phyloP scores from a whole-genome alignment of 2,113 vertebrate genomes.

The Limnothrissa miodon region DNA sequence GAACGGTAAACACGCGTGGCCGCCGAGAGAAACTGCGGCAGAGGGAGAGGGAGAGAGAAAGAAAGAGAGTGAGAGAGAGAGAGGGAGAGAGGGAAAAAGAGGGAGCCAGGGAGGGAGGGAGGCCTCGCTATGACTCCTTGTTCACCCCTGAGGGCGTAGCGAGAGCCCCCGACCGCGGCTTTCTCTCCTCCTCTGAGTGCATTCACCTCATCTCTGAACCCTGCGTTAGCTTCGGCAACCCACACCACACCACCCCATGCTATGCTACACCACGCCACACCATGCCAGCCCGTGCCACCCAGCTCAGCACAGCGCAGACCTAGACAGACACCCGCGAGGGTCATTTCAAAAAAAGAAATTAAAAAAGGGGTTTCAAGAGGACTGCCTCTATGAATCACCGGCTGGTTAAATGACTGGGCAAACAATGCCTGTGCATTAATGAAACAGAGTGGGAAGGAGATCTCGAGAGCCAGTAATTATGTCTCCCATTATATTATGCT shows the following conservation, averaged over 20 bases:
- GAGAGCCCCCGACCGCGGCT: conserved; percentile 52
- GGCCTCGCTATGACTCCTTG: conserved; percentile 57
- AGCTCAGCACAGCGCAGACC: not conserved
- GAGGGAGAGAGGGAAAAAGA: conserved; percentile 18
- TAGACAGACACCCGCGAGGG: conserved; percentile 56
- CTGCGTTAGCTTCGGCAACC: conserved; percentile 32
- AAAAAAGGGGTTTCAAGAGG: conserved; percentile 58
- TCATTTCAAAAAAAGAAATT: conserved; percentile 71
- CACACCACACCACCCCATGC: conserved; percentile 40
- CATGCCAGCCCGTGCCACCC: conserved; percentile 24
- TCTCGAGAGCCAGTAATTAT: conserved; percentile 2
- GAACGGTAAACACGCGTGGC: conserved; percentile 74
- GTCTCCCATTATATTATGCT: not conserved
- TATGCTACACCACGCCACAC: too few species aligned
- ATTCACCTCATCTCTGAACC: conserved; percentile 37
- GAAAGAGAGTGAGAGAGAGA: conserved; percentile 26
- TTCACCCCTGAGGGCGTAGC: conserved; percentile 70
- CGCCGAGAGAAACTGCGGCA: too few species aligned
- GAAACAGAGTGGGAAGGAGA: conserved; percentile 22
- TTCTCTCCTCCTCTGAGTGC: conserved; percentile 35
- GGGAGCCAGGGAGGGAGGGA: not conserved
- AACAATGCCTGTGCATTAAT: conserved; percentile 48
- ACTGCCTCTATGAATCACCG: conserved; percentile 70
- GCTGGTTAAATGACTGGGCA: conserved; percentile 65
- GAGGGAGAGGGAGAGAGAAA: conserved; percentile 24